A percentile compares a stretch with the other conserved stretches of the same genome.
Conservation (phyloP, 2,888 invertebrate genomes). For the Luperina nickerlii region DNA sequence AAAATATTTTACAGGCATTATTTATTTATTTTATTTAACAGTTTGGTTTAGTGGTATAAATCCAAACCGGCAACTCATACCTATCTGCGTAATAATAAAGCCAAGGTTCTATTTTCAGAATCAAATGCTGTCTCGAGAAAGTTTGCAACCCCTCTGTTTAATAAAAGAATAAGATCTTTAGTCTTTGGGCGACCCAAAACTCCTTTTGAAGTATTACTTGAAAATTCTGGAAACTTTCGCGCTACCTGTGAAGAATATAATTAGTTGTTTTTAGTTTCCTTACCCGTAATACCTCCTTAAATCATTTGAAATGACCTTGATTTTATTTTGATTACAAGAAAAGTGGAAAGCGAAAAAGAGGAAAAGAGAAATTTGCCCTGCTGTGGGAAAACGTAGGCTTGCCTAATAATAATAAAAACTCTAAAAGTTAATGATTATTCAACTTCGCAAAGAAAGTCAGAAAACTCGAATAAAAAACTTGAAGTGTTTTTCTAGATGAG, state of each 20-base stretch:
- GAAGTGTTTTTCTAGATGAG: slow-evolving; percentile 66
- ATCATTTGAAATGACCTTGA: background rate
- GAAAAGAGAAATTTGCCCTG: background rate
- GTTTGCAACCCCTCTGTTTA: background rate
- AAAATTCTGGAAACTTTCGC: slow-evolving; percentile 27
- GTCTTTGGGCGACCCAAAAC: slow-evolving; percentile 14
- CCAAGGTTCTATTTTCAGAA: slow-evolving; percentile 9
- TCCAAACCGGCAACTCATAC: background rate
- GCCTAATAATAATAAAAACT: background rate
- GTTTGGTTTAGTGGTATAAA: background rate
- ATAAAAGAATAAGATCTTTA: slow-evolving; percentile 21
- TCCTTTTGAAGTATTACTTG: slow-evolving; percentile 23
- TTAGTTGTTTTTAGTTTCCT: slow-evolving; percentile 15
- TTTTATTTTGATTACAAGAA: background rate
- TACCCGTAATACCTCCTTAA: background rate
- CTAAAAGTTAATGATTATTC: slow-evolving; percentile 4
- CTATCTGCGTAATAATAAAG: background rate
- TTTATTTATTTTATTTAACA: background rate
- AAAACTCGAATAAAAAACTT: slow-evolving; percentile 40
- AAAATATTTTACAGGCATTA: background rate
- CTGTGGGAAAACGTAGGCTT: background rate
- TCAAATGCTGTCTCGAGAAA: slow-evolving; percentile 13
- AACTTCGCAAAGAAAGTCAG: background rate
- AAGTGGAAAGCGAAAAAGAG: background rate
- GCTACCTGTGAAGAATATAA: slow-evolving; percentile 36